These are phyloP conservation scores for Cryptus viduatorius DNA, from an alignment of 2,888 invertebrate species.

Conservation along the genomic window DNA sequence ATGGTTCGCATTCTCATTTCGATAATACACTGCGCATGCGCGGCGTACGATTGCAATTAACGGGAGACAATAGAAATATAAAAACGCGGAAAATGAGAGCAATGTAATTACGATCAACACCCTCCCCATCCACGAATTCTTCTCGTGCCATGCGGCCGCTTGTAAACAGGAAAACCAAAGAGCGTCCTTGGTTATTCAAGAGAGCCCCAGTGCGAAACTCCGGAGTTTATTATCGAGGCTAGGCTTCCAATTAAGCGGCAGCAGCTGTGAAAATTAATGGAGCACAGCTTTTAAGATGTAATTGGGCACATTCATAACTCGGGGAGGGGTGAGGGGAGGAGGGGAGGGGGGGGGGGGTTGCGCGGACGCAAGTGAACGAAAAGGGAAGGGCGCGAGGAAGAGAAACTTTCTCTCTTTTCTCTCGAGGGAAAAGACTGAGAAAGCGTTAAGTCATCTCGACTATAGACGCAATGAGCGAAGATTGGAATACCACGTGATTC, in stretches of 20 bases:
- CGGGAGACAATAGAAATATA: constrained; percentile 21
- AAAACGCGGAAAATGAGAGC: constrained; percentile 15
- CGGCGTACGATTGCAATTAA: constrained; percentile 1
- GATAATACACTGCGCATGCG: not conserved
- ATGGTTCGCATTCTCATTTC: not conserved
- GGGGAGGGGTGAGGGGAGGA: constrained; percentile 72
- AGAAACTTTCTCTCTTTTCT: not conserved
- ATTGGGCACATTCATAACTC: constrained; percentile 88
- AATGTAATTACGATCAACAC: constrained; percentile 43
- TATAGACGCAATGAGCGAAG: not conserved
- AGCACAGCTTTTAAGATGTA: constrained; percentile 89
- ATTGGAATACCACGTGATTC: not conserved
- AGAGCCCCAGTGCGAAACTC: constrained; percentile 70
- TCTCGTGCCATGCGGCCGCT: constrained; percentile 1
- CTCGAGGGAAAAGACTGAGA: not conserved
- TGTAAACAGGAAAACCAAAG: constrained; percentile 53
- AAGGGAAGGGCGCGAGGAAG: constrained; percentile 28
- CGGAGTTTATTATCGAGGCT: constrained; percentile 86
- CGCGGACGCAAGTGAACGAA: constrained; percentile 50
- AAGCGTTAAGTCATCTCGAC: not conserved
- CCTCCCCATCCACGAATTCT: constrained; percentile 31
- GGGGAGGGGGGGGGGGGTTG: constrained; percentile 65
- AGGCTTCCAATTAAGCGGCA: constrained; percentile 88
- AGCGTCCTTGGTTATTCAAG: constrained; percentile 58
- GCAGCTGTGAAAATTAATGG: constrained; percentile 89